Conservation (phyloP, 2,797 vertebrate genomes). For the Anguilla pacifica region DNA sequence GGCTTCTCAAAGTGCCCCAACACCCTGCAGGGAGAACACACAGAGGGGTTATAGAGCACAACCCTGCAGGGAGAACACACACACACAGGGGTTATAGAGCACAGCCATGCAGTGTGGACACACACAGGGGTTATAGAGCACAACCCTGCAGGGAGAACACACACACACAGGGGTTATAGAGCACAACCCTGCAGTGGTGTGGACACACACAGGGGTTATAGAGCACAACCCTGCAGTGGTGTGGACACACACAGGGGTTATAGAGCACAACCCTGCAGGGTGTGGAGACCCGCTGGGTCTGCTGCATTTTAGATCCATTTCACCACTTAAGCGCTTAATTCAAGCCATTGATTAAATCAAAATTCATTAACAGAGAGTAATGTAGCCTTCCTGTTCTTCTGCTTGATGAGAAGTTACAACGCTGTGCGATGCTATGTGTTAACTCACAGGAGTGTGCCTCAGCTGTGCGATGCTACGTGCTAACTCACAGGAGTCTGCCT, state of each 20-base stretch:
- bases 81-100: not conserved
- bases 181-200: conserved; percentile 77
- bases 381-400: no score
- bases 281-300: not conserved
- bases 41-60: conserved; percentile 51
- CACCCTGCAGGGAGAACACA: conserved; percentile 72
- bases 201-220: not conserved
- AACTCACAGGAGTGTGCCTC: no score
- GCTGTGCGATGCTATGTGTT: no score
- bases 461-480: no score
- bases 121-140: conserved; percentile 44
- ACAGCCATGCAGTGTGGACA: no score
- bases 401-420: no score
- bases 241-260: no score
- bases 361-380: no score
- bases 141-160: conserved; percentile 72
- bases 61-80: conserved; percentile 70
- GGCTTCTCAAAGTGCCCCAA: conserved; percentile 98
- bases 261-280: not conserved
- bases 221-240: not conserved
- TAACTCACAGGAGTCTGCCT: no score
- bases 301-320: not conserved
- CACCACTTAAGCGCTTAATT: no score
- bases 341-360: no score
- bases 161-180: not conserved